Evolutionary conservation across 1,140 invertebrate species (phyloP).

Genomic region (Achroia grisella): DNA sequence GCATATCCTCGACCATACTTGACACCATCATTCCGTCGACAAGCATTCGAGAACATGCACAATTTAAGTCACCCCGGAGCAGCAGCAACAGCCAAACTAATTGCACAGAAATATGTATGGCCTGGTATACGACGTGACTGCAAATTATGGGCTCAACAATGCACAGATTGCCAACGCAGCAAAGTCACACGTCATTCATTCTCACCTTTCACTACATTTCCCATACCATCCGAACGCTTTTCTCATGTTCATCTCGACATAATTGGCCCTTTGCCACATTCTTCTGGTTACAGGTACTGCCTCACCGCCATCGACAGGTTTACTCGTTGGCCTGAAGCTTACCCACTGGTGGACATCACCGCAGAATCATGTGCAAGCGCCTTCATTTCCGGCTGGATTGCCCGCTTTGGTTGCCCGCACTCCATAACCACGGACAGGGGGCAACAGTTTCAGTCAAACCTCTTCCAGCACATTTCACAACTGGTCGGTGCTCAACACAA

Average conservation of each 20-base stretch:
- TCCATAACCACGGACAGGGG: conserved; percentile 52
- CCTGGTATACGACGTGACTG: conserved; percentile 26
- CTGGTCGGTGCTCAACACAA: too few species aligned
- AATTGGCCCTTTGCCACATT: conserved; percentile 31
- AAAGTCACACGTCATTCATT: not conserved
- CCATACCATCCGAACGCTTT: too few species aligned
- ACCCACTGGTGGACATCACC: conserved; percentile 21
- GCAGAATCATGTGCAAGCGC: too few species aligned
- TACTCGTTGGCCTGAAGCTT: conserved; percentile 35
- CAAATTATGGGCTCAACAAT: conserved; percentile 13
- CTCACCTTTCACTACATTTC: too few species aligned
- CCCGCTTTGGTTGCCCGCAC: conserved; percentile 39
- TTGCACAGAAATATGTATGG: conserved; percentile 26
- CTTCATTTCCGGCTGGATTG: too few species aligned
- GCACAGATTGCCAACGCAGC: not conserved
- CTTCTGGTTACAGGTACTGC: conserved; percentile 19
- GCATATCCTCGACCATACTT: conserved; percentile 26
- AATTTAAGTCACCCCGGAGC: conserved; percentile 26
- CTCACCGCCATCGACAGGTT: conserved; percentile 35
- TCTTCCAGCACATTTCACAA: too few species aligned
- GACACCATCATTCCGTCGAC: conserved; percentile 17
- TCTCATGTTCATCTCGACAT: conserved; percentile 34
- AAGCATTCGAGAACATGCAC: conserved; percentile 30
- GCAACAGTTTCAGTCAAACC: too few species aligned
- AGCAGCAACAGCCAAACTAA: conserved; percentile 10